Evolutionary conservation across 2,113 vertebrate species (phyloP).

Genomic region (Tachysurus fulvidraco): DNA sequence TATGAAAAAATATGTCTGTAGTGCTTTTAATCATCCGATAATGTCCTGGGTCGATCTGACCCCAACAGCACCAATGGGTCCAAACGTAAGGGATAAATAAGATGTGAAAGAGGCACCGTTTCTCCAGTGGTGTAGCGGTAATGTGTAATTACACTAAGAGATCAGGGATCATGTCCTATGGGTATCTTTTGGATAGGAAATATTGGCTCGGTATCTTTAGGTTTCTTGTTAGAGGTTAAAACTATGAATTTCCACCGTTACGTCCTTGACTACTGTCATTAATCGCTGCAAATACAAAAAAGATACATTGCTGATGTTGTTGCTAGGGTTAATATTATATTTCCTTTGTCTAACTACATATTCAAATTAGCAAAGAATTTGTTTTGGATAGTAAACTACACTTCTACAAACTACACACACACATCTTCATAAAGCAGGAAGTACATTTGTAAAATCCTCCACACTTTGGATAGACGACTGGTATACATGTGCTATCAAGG

Average conservation of each 20-base stretch:
- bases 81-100: too few species aligned
- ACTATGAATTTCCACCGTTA: neutral
- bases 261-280: neutral
- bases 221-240: neutral
- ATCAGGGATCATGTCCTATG: neutral
- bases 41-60: too few species aligned
- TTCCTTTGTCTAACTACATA: neutral
- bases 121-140: neutral
- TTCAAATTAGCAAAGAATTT: neutral
- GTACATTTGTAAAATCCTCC: neutral
- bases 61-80: too few species aligned
- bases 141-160: neutral
- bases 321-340: neutral
- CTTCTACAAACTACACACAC: too few species aligned
- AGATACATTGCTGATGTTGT: neutral
- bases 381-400: neutral
- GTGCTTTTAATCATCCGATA: too few species aligned
- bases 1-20: too few species aligned
- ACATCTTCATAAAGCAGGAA: neutral
- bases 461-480: neutral
- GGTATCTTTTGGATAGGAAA: neutral
- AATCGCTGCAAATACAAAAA: neutral
- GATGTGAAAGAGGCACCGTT: neutral
- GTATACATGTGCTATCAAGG: neutral
- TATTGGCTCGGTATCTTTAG: neutral